A percentile compares a stretch with the other conserved stretches of the same genome.
These are phyloP conservation scores for Pempheris klunzingeri DNA, from an alignment of 2,797 vertebrate species.

Conservation along the genomic window DNA sequence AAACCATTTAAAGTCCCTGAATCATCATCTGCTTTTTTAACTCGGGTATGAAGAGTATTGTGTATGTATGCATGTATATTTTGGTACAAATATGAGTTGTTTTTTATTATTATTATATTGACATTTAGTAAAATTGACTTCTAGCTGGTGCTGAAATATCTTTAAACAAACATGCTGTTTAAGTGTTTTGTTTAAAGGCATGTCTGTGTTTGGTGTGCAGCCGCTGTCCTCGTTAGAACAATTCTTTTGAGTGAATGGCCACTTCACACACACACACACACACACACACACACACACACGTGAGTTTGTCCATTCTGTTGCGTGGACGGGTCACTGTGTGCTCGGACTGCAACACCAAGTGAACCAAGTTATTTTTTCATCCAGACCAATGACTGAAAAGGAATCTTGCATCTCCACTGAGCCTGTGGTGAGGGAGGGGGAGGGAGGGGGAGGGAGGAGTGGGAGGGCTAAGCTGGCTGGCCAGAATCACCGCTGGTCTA, in stretches of 20 bases:
- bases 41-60: neutral
- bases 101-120: no score
- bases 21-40: neutral
- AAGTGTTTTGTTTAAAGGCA: neutral
- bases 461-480: constrained; percentile 29
- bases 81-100: neutral
- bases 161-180: neutral
- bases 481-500: constrained; percentile 43
- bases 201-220: neutral
- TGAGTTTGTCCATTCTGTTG: neutral
- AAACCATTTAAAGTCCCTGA: neutral
- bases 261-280: neutral
- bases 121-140: no score
- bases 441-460: constrained; percentile 8
- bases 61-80: neutral
- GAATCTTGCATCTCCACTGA: constrained; percentile 24
- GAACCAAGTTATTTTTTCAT: constrained; percentile 23
- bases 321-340: neutral
- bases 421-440: constrained; percentile 11
- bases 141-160: neutral
- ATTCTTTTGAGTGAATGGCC: neutral
- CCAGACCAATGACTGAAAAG: constrained; percentile 6
- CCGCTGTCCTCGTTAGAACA: neutral
- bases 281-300: no score
- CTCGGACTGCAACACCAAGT: neutral